These are phyloP conservation scores for Oligia strigilis DNA, from an alignment of 2,888 invertebrate genomes.

Conservation along the genomic window DNA sequence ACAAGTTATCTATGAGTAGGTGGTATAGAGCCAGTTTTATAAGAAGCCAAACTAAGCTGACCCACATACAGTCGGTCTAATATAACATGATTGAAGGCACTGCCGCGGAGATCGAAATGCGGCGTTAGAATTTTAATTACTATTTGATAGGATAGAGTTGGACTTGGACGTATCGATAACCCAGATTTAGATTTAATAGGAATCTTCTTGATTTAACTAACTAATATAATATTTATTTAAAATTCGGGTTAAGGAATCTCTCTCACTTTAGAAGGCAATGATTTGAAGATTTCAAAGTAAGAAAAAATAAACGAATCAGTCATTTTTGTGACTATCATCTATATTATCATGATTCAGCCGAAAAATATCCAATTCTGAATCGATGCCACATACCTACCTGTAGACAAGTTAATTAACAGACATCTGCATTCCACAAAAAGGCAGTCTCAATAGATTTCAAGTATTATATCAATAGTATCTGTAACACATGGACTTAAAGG, in stretches of 20 bases:
- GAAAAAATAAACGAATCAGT: background rate
- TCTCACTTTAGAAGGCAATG: background rate
- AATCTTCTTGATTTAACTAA: slow-evolving; percentile 18
- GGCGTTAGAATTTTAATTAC: slow-evolving; percentile 82
- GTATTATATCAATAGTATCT: background rate
- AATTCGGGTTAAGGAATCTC: background rate
- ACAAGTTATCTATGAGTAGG: slow-evolving; percentile 37
- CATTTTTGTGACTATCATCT: background rate
- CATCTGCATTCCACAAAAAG: background rate
- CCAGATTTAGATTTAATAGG: slow-evolving; percentile 40
- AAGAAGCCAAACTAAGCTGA: slow-evolving; percentile 78
- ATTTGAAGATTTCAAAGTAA: background rate
- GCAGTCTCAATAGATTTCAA: background rate
- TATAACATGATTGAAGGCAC: slow-evolving; percentile 78
- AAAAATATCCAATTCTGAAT: background rate
- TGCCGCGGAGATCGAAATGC: slow-evolving; percentile 76
- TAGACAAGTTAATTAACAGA: background rate
- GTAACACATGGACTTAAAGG: background rate
- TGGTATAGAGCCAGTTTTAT: slow-evolving; percentile 66
- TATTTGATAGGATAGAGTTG: slow-evolving; percentile 70
- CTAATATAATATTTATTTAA: background rate
- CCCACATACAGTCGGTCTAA: slow-evolving; percentile 80
- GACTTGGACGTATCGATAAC: slow-evolving; percentile 53
- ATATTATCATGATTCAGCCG: background rate
- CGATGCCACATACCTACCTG: background rate